Conservation (phyloP, 2,797 vertebrate species). For the Parauchenoglanis ngamensis region DNA sequence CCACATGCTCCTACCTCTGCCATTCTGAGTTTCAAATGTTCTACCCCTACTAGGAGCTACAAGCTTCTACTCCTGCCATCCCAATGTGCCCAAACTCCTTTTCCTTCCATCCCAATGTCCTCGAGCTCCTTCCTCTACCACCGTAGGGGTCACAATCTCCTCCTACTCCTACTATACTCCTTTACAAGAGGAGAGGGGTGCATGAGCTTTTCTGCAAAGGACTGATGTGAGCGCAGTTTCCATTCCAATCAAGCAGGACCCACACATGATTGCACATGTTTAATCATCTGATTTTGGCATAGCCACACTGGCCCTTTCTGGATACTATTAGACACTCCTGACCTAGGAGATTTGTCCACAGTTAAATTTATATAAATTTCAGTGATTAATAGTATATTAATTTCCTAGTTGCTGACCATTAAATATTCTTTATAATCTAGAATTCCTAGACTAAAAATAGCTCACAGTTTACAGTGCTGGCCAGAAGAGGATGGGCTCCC, state of each 20-base stretch:
- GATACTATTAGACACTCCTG: neutral
- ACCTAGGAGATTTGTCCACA: neutral
- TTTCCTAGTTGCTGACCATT: neutral
- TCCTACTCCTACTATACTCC: neutral
- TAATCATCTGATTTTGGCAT: neutral
- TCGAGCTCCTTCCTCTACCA: no score
- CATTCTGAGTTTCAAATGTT: neutral
- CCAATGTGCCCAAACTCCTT: neutral
- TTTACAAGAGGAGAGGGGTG: neutral
- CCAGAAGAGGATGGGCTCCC: neutral
- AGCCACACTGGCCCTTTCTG: neutral
- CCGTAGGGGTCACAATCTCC: neutral
- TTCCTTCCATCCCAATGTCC: neutral
- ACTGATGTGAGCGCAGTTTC: neutral
- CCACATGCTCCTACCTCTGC: neutral
- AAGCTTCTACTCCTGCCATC: neutral
- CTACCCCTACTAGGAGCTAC: no score
- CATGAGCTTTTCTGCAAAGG: neutral
- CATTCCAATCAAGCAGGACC: neutral
- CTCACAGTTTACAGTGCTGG: neutral
- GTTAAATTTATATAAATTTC: neutral
- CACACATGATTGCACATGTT: neutral
- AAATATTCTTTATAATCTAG: neutral
- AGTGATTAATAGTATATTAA: neutral
- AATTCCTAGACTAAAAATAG: conserved; percentile 6